Conservation (phyloP, 2,113 vertebrate species). For the Tetraodon nigroviridis region DNA sequence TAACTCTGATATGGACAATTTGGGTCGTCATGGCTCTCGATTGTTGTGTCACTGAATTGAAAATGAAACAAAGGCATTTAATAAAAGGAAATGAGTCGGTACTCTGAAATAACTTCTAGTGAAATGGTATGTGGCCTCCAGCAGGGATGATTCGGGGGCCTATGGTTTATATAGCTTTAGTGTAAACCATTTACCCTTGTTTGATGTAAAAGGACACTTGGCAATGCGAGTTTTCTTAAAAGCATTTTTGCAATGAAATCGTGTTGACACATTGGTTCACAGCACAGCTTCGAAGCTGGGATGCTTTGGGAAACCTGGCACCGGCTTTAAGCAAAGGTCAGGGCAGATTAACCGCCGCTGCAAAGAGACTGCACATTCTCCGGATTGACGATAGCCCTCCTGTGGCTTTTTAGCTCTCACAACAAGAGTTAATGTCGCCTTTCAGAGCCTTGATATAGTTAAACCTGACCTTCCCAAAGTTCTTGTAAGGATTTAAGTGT, state of each 20-base stretch:
- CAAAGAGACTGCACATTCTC: conserved; percentile 27
- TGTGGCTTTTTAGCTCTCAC: conserved; percentile 33
- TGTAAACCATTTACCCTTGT: conserved; percentile 20
- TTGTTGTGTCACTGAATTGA: conserved; percentile 46
- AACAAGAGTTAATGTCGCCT: conserved; percentile 38
- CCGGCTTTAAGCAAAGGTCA: conserved; percentile 43
- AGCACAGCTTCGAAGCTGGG: conserved; percentile 4
- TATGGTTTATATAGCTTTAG: conserved; percentile 28
- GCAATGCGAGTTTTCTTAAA: conserved; percentile 4
- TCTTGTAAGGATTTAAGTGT: conserved; percentile 1
- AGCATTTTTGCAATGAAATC: conserved; percentile 25
- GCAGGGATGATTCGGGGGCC: conserved; percentile 3
- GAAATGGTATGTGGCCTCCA: no score
- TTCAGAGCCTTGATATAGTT: conserved; percentile 20
- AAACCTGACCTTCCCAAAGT: conserved; percentile 21
- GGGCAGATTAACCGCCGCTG: conserved; percentile 36
- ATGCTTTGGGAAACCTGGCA: conserved; percentile 34
- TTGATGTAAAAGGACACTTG: conserved; percentile 11
- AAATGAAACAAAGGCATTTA: conserved; percentile 53
- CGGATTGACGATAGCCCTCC: conserved; percentile 41
- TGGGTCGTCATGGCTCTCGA: conserved; percentile 45
- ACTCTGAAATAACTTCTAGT: conserved; percentile 27
- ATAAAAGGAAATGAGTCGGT: conserved; percentile 47
- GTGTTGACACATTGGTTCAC: conserved; percentile 31
- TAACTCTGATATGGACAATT: conserved; percentile 9